Evolutionary conservation across 2,113 vertebrate genomes (phyloP).

Genomic region (Pogona vitticeps): DNA sequence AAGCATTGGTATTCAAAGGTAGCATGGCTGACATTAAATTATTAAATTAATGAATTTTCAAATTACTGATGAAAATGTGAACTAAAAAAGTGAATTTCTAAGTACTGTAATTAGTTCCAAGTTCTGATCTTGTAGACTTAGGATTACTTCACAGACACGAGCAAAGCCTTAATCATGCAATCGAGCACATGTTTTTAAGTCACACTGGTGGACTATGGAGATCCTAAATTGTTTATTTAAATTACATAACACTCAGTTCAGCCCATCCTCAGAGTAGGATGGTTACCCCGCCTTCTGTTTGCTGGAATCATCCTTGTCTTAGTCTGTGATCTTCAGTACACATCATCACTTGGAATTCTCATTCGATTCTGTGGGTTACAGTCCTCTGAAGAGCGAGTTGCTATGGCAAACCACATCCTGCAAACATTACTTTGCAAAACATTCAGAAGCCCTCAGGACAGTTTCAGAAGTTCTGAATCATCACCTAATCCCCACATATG

Average conservation of each 20-base stretch:
- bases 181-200: neutral
- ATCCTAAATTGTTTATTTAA: neutral
- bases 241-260: neutral
- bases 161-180: neutral
- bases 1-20: neutral
- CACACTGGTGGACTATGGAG: neutral
- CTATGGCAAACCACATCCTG: constrained; percentile 60
- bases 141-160: neutral
- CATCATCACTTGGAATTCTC: neutral
- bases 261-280: neutral
- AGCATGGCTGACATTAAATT: neutral
- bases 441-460: constrained; percentile 55
- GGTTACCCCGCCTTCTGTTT: constrained; percentile 58
- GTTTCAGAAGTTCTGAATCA: constrained; percentile 54
- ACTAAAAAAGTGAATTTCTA: neutral
- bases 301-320: constrained; percentile 47
- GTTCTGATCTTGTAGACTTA: neutral
- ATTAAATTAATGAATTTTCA: neutral
- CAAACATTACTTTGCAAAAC: constrained; percentile 61
- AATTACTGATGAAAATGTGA: neutral
- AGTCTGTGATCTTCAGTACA: neutral
- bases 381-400: constrained; percentile 3
- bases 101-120: neutral
- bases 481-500: neutral
- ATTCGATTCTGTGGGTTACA: neutral